Evolutionary conservation across 2,797 vertebrate species (phyloP).

Genomic region (Hyperoplus immaculatus): DNA sequence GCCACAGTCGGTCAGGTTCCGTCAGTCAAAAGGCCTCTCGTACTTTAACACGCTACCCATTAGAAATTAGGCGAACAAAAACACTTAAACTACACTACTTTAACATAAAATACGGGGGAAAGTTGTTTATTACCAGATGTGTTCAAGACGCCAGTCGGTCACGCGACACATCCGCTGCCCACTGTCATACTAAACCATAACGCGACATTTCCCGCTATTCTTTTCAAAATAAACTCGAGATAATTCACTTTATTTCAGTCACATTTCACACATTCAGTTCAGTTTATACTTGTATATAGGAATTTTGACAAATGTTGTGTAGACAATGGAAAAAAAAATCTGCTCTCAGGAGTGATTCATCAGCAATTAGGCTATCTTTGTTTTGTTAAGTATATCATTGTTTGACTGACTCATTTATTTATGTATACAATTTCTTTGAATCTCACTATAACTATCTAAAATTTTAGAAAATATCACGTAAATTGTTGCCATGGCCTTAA

Average conservation of each 20-base stretch:
- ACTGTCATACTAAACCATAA: neutral
- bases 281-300: neutral
- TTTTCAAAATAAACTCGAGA: conserved; percentile 56
- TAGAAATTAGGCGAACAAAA: fast-evolving
- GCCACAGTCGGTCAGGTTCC: neutral
- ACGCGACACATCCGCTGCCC: conserved; percentile 64
- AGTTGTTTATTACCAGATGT: conserved; percentile 44
- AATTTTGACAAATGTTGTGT: too few species aligned
- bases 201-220: neutral
- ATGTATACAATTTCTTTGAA: neutral
- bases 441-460: neutral
- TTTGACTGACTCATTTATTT: neutral
- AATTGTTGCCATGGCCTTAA: neutral
- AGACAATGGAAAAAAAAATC: too few species aligned
- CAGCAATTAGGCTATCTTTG: too few species aligned
- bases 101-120: neutral
- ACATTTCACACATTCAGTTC: too few species aligned
- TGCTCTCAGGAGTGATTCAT: too few species aligned
- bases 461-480: neutral
- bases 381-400: neutral
- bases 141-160: conserved; percentile 39
- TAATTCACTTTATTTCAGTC: too few species aligned
- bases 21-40: too few species aligned
- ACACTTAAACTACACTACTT: fast-evolving
- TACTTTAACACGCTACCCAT: fast-evolving